Base-by-base conservation (phyloP, 2,797 vertebrate species). In the Gymnothorax javanicus region DNA sequence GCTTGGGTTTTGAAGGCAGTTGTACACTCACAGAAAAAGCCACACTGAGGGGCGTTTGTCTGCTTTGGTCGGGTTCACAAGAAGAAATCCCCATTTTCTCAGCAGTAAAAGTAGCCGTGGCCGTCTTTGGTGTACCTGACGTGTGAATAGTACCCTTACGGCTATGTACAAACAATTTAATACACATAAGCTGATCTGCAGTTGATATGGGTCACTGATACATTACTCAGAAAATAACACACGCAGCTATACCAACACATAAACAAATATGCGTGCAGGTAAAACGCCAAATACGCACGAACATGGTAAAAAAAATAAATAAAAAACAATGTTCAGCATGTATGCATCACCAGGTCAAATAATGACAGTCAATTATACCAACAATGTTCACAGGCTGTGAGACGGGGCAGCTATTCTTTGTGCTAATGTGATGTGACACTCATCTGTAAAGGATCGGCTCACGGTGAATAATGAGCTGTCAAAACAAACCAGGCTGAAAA, bases 361-460 rank as follows among this genome's bases (percentile, higher is more conserved):
- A 23, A 43, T 84, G 7, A 52, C n/a, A 62, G 77, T n/a, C 60
- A 54, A 43, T 54, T 25, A 27, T 50, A 27, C 60, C 27, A 59
- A 73, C 85, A 52, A 57, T 56, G n/a, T 52, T 58, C 9, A 13
- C 56, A 20, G 85, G 23, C 50, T 60, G 58, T 64, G 71, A 62
- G 27, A 15, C 20, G 58, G 23, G 43, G 9, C 56, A 43, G 54
- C 54, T 58, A 11, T 43, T 50, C 7, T 52, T 54, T 20, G n/a
- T 27, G 33, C n/a, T 54, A 79, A 83, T 84, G 83, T 67, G 83
- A 84, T 84, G 33, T 64, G 83, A 84, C 85, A 64, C 50, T n/a
- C 50, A 43, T 67, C 33, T 52, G 7, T 50, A 56, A 43, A 56
- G 75, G 50, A 64, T 17, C 77, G 56, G n/a, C 62, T 82, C 8